Evolutionary conservation across 1,140 invertebrate genomes (phyloP).

Genomic region (Eufriesea mexicana): DNA sequence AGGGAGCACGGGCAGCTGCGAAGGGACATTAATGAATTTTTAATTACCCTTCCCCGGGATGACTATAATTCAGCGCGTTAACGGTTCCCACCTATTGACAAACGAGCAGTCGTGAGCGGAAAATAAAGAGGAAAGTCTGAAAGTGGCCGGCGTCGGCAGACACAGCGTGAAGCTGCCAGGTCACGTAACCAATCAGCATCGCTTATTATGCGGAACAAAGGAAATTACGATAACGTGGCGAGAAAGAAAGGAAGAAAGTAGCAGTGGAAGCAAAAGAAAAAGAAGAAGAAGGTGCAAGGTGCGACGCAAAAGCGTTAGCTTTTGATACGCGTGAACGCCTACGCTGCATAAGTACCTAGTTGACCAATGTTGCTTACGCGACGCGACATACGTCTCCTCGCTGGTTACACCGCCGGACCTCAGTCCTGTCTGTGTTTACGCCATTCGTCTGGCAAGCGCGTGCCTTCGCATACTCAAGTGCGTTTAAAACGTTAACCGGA

Average conservation of each 20-base stretch:
- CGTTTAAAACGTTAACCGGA: constrained; percentile 54
- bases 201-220: constrained; percentile 66
- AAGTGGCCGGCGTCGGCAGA: constrained; percentile 1
- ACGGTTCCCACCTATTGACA: neutral
- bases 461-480: constrained; percentile 54
- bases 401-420: constrained; percentile 41
- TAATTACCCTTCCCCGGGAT: neutral
- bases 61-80: neutral
- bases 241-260: constrained; percentile 27
- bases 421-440: constrained; percentile 55
- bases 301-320: constrained; percentile 33
- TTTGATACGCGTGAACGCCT: neutral
- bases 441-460: constrained; percentile 58
- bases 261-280: neutral
- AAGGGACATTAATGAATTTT: constrained; percentile 1
- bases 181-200: constrained; percentile 69
- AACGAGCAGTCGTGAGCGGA: constrained; percentile 11
- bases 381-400: neutral
- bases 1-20: neutral
- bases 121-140: constrained; percentile 1
- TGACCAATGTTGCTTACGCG: constrained; percentile 35
- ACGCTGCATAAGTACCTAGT: neutral
- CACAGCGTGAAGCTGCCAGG: constrained; percentile 50
- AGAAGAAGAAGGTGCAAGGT: constrained; percentile 20
- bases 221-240: constrained; percentile 54